These are phyloP conservation scores for Heliconius melpomene DNA, from an alignment of 1,140 invertebrate species.

Conservation along the genomic window DNA sequence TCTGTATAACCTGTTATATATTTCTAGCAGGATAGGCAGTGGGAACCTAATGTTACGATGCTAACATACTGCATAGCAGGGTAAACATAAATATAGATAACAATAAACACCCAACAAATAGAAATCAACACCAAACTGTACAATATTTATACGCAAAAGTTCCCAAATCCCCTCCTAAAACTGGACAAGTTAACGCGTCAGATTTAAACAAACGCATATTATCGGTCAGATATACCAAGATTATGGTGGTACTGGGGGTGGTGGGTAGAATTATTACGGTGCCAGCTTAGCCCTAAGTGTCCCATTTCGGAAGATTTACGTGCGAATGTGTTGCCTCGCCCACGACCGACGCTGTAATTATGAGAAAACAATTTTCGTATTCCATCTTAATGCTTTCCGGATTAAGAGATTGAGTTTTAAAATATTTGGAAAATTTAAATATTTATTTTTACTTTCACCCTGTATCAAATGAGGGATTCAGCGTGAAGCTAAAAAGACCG, in stretches of 20 bases:
- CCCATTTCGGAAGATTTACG: conserved; percentile 78
- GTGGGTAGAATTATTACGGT: conserved; percentile 75
- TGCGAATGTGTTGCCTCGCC: conserved; percentile 72
- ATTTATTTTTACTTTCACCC: too few species aligned
- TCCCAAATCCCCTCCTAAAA: conserved; percentile 18
- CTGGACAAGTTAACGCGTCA: conserved; percentile 46
- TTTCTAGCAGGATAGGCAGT: too few species aligned
- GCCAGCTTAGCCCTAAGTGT: conserved; percentile 68
- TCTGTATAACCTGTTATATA: background rate
- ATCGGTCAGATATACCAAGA: conserved; percentile 77
- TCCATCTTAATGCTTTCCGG: conserved; percentile 71
- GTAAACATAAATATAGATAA: background rate
- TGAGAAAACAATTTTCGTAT: conserved; percentile 79
- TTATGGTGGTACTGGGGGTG: conserved; percentile 68
- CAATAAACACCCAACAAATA: conserved; percentile 15
- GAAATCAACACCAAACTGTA: conserved; percentile 41
- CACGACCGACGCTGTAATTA: conserved; percentile 67
- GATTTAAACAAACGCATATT: conserved; percentile 76
- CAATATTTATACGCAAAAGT: conserved; percentile 67
- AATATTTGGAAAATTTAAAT: too few species aligned
- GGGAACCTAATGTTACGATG: too few species aligned
- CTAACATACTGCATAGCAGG: too few species aligned
- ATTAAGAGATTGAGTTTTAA: conserved; percentile 55
- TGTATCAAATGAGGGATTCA: too few species aligned
- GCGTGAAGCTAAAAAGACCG: too few species aligned